These are phyloP conservation scores for Tillus elongatus DNA, from an alignment of 2,888 invertebrate genomes.

Conservation along the genomic window DNA sequence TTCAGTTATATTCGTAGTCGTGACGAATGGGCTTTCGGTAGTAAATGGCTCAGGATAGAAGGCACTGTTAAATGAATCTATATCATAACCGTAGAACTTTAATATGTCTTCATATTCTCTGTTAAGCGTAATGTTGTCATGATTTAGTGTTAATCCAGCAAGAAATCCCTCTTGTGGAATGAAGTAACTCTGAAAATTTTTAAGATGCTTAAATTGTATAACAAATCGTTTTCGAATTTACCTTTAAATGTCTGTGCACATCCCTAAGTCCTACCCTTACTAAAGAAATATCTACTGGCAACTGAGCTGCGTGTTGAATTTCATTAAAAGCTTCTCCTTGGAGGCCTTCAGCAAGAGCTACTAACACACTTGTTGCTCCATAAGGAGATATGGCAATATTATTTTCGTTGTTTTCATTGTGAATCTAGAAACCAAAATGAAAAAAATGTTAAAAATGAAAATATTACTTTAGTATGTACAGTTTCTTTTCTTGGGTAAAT, in stretches of 20 bases:
- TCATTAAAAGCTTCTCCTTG: conserved; percentile 63
- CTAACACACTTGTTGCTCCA: conserved; percentile 68
- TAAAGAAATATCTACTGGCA: conserved; percentile 64
- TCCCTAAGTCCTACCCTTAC: conserved; percentile 73
- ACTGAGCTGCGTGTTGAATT: conserved; percentile 57
- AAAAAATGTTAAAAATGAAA: conserved; percentile 1
- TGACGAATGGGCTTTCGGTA: no score
- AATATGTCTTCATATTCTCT: conserved; percentile 65
- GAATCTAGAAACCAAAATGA: conserved; percentile 46
- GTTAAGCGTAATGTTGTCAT: conserved; percentile 66
- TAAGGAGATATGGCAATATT: conserved; percentile 82
- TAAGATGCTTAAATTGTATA: conserved; percentile 5
- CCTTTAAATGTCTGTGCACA: conserved; percentile 72
- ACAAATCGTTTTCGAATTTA: conserved; percentile 39
- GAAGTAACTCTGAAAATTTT: conserved; percentile 66
- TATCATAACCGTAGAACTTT: conserved; percentile 73
- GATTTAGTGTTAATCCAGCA: conserved; percentile 69
- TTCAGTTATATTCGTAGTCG: conserved; percentile 12
- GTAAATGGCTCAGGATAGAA: no score
- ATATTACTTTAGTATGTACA: no score
- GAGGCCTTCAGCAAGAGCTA: conserved; percentile 71
- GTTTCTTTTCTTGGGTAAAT: no score
- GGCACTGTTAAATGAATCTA: conserved; percentile 44
- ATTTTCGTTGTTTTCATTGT: conserved; percentile 62
- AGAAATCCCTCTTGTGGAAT: conserved; percentile 74